Evolutionary conservation across 2,113 vertebrate genomes (phyloP).

Genomic region (Colistium nudipinnis): DNA sequence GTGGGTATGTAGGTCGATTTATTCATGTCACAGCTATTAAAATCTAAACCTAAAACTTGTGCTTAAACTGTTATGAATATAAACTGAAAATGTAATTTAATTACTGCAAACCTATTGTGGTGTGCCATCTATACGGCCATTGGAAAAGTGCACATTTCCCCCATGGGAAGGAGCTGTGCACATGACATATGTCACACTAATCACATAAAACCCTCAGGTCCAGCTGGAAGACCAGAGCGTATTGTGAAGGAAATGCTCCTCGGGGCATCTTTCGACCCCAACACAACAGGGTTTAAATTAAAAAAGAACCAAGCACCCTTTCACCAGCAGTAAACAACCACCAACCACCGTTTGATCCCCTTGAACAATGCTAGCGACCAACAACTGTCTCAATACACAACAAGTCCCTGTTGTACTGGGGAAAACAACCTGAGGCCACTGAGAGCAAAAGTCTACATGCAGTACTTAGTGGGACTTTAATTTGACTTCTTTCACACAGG

Average conservation of each 20-base stretch:
- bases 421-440: conserved; percentile 46
- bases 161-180: conserved; percentile 6
- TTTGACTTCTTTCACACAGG: conserved; percentile 7
- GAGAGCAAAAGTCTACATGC: background rate
- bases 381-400: conserved; percentile 65
- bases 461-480: background rate
- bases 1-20: conserved; percentile 5
- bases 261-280: conserved; percentile 35
- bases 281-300: conserved; percentile 50
- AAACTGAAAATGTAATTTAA: background rate
- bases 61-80: background rate
- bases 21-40: conserved; percentile 3
- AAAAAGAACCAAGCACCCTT: conserved; percentile 54
- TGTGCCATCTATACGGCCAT: conserved; percentile 11
- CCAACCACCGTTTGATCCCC: conserved; percentile 57
- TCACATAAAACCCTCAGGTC: conserved; percentile 61
- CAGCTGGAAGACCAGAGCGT: conserved; percentile 61
- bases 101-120: background rate
- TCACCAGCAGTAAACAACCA: conserved; percentile 65
- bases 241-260: conserved; percentile 37
- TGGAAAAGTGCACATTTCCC: conserved; percentile 9
- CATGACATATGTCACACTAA: conserved; percentile 61
- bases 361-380: conserved; percentile 68
- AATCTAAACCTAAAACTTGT: background rate
- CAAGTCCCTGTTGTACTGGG: conserved; percentile 22